Percentiles rank a stretch among this genome's conserved stretches.
phyloP scores from a whole-genome alignment of 2,888 invertebrate species.

The Rhingia rostrata region DNA sequence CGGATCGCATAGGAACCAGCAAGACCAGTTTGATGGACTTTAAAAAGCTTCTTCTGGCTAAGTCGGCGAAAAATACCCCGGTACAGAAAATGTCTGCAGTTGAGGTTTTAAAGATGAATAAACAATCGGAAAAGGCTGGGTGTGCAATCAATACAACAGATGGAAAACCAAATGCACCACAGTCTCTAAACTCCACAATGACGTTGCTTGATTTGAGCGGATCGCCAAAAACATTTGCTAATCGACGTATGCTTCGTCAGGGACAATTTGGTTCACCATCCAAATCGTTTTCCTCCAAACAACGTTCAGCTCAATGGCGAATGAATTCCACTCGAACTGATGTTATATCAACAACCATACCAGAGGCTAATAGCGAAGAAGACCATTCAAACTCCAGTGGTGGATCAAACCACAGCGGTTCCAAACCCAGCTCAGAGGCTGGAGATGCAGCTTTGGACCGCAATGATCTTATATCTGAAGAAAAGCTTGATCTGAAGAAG shows the following conservation, averaged over 20 bases:
- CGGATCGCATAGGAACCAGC: conserved; percentile 86
- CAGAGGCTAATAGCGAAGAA: conserved; percentile 91
- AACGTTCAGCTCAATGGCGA: conserved; percentile 84
- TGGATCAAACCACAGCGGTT: conserved; percentile 84
- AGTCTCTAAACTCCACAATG: conserved; percentile 83
- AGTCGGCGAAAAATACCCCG: conserved; percentile 87
- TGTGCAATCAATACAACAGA: conserved; percentile 29
- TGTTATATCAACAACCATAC: conserved; percentile 93
- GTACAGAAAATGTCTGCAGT: conserved; percentile 89
- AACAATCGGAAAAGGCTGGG: conserved; percentile 80
- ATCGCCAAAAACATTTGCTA: conserved; percentile 88
- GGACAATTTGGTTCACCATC: conserved; percentile 85
- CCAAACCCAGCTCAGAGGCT: conserved; percentile 83
- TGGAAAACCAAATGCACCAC: conserved; percentile 44
- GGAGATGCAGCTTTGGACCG: conserved; percentile 65
- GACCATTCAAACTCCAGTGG: conserved; percentile 87
- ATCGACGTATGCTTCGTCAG: conserved; percentile 85
- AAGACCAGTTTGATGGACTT: conserved; percentile 93
- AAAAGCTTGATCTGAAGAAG: conserved; percentile 80
- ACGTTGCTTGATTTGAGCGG: conserved; percentile 88
- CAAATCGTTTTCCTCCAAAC: conserved; percentile 84
- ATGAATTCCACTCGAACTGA: conserved; percentile 89
- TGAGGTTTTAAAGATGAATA: conserved; percentile 88
- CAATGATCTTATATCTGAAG: conserved; percentile 76
- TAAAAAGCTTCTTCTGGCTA: conserved; percentile 90